Evolutionary conservation across 1,140 invertebrate species (phyloP), one percentile per base, ranked within the genome.

Genomic region (Ceratoteleas bidentatus): DNA sequence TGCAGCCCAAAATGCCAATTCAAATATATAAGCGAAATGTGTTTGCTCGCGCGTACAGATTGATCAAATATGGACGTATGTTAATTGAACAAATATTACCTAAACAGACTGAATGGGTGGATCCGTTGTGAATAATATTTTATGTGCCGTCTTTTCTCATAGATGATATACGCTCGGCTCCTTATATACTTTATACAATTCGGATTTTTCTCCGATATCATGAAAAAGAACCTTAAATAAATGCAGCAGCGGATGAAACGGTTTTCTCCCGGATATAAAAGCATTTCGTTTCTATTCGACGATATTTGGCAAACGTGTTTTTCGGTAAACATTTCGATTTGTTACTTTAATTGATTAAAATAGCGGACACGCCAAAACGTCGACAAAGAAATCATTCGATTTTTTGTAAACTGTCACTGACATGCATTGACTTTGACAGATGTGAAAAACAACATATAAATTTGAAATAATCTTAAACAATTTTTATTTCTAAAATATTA

Each of bases 31-130:
- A 1, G 1, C 24, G 24, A 24, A 24, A 24, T 24, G 24, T 24
- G 24, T 24, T 24, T 24, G 24, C 24, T 24, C 24, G 24, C 24
- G 24, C 24, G 24, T 24, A 24, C 24, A 24, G 74, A 75, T 52
- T n/a, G 14, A 8, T 33, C 24, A 24, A 24, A 24, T 24, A 24
- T 24, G 24, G 24, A 24, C 24, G 24, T 24, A 24, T 24, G 24
- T 24, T 24, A 40, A 40, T 40, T 11, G 11, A 40, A 40, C 8
- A 40, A 10, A 11, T 8, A 43, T 16, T 86, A 91, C 90, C 90
- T 88, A 61, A 91, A 90, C 11, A 87, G 62, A 81, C 90, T 91
- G 54, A 90, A 91, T 0, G 90, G 90, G 62, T 91, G 90, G 76
- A 91, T 88, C 2, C 88, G 80, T 11, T 77, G 33, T 5, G 14